Percentiles rank a stretch among this genome's conserved stretches.
Evolutionary conservation across 2,113 vertebrate species (phyloP).

Genomic region (Anhinga anhinga): DNA sequence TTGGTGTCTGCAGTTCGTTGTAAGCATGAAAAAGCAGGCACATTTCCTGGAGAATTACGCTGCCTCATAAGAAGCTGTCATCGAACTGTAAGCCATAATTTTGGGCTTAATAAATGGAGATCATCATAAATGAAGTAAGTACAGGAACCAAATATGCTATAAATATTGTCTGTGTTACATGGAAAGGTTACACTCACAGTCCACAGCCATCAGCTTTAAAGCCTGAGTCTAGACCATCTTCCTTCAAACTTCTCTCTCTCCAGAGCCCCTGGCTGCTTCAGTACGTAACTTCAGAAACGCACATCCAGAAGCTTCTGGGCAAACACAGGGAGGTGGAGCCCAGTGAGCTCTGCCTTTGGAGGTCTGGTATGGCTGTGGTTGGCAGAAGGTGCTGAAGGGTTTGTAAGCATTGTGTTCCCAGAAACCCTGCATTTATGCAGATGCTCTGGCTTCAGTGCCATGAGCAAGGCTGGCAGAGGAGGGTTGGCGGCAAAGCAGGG

Average conservation of each 20-base stretch:
- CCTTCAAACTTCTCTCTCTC: not conserved
- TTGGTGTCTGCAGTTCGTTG: not conserved
- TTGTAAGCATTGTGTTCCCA: not conserved
- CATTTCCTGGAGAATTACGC: not conserved
- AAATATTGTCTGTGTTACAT: not conserved
- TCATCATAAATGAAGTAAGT: not conserved
- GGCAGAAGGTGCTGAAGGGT: not conserved
- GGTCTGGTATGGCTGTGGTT: not conserved
- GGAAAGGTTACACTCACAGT: not conserved
- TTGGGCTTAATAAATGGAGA: not conserved
- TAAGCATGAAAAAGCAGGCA: not conserved
- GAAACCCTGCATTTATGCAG: not conserved
- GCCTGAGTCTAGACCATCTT: not conserved
- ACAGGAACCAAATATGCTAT: not conserved
- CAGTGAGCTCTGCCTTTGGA: not conserved
- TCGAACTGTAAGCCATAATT: not conserved
- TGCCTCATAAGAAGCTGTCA: not conserved
- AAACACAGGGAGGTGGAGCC: not conserved
- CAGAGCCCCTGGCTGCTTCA: not conserved
- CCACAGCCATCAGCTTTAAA: not conserved
- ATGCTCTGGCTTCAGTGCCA: not conserved
- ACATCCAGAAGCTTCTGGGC: not conserved
- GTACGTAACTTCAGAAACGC: rapidly evolving
- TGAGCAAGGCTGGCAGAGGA: not conserved
- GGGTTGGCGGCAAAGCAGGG: not conserved